Evolutionary conservation across 2,797 vertebrate species (phyloP).

Genomic region (Coracias cyanogaster): DNA sequence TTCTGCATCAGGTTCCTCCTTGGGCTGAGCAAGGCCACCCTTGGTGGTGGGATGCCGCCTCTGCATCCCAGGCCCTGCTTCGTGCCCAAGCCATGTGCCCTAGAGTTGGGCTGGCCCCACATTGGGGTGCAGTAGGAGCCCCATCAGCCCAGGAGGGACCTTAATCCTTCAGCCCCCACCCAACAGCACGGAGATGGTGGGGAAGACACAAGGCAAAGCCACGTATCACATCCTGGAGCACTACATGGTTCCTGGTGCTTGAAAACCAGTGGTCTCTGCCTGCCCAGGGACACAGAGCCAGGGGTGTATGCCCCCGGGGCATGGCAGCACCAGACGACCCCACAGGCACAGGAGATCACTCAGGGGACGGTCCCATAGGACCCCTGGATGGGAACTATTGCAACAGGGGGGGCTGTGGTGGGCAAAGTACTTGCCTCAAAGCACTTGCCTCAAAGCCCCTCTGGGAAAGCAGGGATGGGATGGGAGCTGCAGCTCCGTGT

Average conservation of each 20-base stretch:
- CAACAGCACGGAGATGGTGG: neutral
- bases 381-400: neutral
- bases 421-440: neutral
- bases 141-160: neutral
- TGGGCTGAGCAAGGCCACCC: neutral
- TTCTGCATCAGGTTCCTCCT: neutral
- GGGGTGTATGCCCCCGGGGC: neutral
- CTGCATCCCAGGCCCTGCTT: neutral
- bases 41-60: neutral
- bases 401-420: neutral
- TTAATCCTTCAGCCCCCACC: neutral
- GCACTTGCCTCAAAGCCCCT: neutral
- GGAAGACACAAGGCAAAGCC: neutral
- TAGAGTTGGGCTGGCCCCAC: neutral
- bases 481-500: rapidly evolving
- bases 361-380: neutral
- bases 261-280: neutral
- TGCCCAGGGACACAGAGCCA: no score
- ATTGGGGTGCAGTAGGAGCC: neutral
- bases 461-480: neutral
- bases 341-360: rapidly evolving
- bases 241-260: neutral
- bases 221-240: neutral
- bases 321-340: rapidly evolving
- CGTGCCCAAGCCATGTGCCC: neutral